Percentiles rank a stretch among this genome's conserved stretches.
phyloP scores from a whole-genome alignment of 1,140 invertebrate genomes.

The Acyrthosiphon pisum region DNA sequence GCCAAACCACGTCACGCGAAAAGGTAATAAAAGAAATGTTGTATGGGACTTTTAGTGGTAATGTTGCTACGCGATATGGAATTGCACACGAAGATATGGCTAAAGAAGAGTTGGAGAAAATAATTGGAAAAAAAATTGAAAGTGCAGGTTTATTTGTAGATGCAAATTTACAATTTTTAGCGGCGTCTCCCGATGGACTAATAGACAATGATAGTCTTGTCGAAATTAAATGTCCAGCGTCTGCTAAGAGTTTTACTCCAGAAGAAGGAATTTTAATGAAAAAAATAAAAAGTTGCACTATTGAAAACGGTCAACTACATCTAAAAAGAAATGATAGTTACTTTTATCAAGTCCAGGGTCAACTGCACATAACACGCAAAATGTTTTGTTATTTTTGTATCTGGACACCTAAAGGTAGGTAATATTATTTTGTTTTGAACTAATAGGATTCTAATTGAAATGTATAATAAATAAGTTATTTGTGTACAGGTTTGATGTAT shows the following conservation, averaged over 20 bases:
- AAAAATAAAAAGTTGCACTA: too few relatives aligned
- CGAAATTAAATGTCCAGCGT: too few relatives aligned
- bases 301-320: too few relatives aligned
- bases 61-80: neutral
- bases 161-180: neutral
- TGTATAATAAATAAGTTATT: neutral
- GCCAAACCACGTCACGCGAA: neutral
- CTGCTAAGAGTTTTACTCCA: too few relatives aligned
- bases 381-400: too few relatives aligned
- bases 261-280: too few relatives aligned
- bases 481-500: too few relatives aligned
- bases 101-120: neutral
- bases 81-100: neutral
- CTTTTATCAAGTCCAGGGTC: too few relatives aligned
- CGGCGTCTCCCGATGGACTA: neutral
- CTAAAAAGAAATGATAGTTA: too few relatives aligned
- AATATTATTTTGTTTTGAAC: neutral
- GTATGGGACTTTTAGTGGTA: neutral
- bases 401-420: neutral
- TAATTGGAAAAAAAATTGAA: neutral
- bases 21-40: neutral
- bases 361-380: too few relatives aligned
- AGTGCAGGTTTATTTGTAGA: neutral
- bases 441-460: neutral
- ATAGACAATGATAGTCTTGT: too few relatives aligned